These are phyloP conservation scores for Xerus inauris DNA, from an alignment of 2,113 vertebrate species.

Conservation along the genomic window DNA sequence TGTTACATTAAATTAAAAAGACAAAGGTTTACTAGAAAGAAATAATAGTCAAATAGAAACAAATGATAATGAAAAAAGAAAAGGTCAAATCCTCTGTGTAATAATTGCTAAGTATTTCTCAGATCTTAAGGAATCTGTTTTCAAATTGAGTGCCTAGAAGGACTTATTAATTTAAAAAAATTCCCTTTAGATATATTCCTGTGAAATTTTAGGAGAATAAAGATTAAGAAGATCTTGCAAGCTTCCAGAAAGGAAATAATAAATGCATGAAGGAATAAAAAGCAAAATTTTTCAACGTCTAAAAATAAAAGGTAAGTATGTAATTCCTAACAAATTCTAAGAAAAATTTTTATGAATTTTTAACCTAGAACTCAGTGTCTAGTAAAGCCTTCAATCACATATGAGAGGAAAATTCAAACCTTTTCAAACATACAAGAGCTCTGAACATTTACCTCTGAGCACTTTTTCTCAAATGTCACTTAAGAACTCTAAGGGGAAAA, in stretches of 20 bases:
- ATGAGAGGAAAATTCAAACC: neutral
- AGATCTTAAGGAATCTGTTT: neutral
- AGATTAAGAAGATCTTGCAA: neutral
- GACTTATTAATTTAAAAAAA: neutral
- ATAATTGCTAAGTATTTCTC: neutral
- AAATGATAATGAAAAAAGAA: neutral
- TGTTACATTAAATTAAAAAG: neutral
- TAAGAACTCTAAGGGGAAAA: neutral
- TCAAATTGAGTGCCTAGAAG: neutral
- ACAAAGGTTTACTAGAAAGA: neutral
- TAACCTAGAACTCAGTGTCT: neutral
- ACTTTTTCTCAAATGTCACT: neutral
- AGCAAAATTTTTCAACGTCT: neutral
- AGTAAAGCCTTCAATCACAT: neutral
- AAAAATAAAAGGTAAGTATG: neutral
- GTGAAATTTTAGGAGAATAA: neutral
- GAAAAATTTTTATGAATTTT: neutral
- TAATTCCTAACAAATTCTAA: slow-evolving; percentile 1
- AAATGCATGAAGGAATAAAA: neutral
- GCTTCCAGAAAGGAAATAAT: neutral
- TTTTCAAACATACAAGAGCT: neutral
- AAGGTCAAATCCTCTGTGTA: neutral
- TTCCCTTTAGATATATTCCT: neutral
- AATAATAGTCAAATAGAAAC: neutral
- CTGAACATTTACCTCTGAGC: neutral